Percentiles rank a stretch among this genome's conserved stretches.
Evolutionary conservation across 2,113 vertebrate species (phyloP).

Genomic region (Prolemur simus): DNA sequence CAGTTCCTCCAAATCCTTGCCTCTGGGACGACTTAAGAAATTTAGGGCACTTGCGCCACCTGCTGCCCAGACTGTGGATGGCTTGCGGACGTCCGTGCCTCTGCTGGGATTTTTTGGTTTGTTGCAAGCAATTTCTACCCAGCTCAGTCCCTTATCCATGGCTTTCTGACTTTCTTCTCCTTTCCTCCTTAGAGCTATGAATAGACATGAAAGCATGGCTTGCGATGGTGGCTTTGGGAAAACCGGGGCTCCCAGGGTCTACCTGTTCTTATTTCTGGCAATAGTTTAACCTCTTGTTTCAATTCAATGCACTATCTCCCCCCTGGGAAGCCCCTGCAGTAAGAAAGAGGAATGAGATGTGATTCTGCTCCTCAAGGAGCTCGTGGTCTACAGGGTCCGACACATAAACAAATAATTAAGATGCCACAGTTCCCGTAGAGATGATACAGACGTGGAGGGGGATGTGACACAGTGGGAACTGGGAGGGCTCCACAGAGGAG

Average conservation of each 20-base stretch:
- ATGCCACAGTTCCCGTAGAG: not conserved
- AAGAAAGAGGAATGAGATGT: not conserved
- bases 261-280: not conserved
- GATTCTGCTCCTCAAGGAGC: not conserved
- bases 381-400: not conserved
- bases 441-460: not conserved
- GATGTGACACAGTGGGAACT: not conserved
- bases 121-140: not conserved
- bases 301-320: not conserved
- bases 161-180: not conserved
- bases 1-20: not conserved
- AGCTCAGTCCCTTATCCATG: not conserved
- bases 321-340: not conserved
- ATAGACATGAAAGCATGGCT: not conserved
- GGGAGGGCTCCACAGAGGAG: not conserved
- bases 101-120: not conserved
- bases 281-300: not conserved
- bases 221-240: not conserved
- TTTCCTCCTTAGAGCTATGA: not conserved
- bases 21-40: not conserved
- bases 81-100: not conserved
- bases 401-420: not conserved
- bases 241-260: not conserved
- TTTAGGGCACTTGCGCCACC: conserved; percentile 56
- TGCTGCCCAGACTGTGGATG: conserved; percentile 55